Evolutionary conservation across 2,888 invertebrate species (phyloP), one percentile per base, ranked within the genome.

Genomic region (Melieria omissa): DNA sequence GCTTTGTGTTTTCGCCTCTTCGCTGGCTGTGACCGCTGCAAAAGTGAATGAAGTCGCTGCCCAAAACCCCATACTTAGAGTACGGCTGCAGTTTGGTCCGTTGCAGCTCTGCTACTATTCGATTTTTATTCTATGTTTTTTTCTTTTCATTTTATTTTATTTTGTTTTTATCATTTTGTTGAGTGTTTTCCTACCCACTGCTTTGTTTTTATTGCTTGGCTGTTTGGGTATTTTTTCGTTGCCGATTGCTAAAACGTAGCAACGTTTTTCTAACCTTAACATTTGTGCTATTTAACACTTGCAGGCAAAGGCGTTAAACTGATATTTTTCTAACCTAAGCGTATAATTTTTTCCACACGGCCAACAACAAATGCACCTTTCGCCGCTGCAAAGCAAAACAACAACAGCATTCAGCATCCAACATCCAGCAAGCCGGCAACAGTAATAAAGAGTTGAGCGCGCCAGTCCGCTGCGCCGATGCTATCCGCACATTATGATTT

Each of bases 271-370:
- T 71, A 71, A 71, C 71, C 71, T 71, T 71, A 71, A 71, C 65
- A 71, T 65, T 71, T 71, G 62, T 65, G 71, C 65, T 60, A 74
- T 77, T 77, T 75, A 77, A 77, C 77, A 78, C 78, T 78, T 73
- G 73, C 73, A 77, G 78, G 78, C 78, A 77, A 78, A 78, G 77
- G 78, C 78, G 77, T 77, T 75, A 78, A 76, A 72, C 76, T 75
- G 76, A 75, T 75, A 77, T 70, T 77, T 77, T 75, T 75, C 73
- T 57, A 74, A 68, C 66, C 71, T 61, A 74, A 74, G 74, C 77
- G 46, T 75, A 75, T 76, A 77, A 77, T 77, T 77, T 77, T 68
- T 49, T n/a, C n/a, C 8, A 41, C 44, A 2, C n/a, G 44, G 47
- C 10, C 45, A 10, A 14, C 63, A 12, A 46, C 52, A 62, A 62